Conservation (phyloP, 2,113 vertebrate genomes). For the Dendropsophus ebraccatus region DNA sequence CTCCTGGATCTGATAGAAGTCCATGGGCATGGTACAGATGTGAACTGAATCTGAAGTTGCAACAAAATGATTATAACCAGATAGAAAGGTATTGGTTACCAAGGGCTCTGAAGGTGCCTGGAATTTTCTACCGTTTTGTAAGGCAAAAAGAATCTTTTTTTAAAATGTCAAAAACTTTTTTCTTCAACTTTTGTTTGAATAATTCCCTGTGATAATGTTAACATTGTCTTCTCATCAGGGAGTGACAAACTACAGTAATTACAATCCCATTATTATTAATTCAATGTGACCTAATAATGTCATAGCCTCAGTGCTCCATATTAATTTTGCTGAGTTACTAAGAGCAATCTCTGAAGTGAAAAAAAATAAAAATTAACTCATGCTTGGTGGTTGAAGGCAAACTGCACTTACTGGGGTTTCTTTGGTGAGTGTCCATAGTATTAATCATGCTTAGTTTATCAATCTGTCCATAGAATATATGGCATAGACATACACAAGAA, state of each 20-base stretch:
- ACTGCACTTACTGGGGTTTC: neutral
- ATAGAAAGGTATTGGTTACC: neutral
- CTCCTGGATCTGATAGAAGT: too few species aligned
- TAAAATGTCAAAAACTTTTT: neutral
- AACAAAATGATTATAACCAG: neutral
- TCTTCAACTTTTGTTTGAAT: neutral
- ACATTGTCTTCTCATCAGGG: neutral
- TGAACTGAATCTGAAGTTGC: too few species aligned
- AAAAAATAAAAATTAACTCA: neutral
- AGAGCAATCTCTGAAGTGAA: conserved; percentile 5
- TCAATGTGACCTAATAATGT: conserved; percentile 52
- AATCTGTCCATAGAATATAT: too few species aligned
- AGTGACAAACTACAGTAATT: conserved; percentile 57
- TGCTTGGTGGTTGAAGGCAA: neutral
- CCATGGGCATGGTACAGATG: too few species aligned
- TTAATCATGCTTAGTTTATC: too few species aligned
- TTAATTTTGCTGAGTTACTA: conserved; percentile 57
- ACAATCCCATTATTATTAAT: conserved; percentile 1
- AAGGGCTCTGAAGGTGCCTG: neutral
- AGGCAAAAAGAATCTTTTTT: neutral
- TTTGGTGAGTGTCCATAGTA: too few species aligned
- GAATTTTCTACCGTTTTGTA: neutral
- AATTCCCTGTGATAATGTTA: conserved; percentile 9
- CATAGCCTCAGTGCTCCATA: neutral
- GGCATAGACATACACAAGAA: too few species aligned